phyloP scores from a whole-genome alignment of 1,140 invertebrate species.

The Sitophilus oryzae region DNA sequence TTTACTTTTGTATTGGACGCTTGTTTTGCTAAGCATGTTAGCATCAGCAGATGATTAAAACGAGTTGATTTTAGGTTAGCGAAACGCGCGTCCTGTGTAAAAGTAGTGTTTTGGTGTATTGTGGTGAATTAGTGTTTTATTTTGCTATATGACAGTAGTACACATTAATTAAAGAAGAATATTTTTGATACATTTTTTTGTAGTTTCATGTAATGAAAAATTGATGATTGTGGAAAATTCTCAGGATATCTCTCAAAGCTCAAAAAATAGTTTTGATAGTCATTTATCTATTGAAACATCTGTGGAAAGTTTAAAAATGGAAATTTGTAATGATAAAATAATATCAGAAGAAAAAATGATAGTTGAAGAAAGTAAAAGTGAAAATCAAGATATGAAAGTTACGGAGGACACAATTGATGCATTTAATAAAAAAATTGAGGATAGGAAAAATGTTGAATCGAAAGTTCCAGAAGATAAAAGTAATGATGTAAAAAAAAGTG shows the following conservation, averaged over 20 bases:
- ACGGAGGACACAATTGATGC: not conserved
- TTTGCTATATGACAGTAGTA: too few relatives aligned
- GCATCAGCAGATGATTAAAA: too few relatives aligned
- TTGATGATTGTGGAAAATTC: too few relatives aligned
- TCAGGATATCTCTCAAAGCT: constrained; percentile 53
- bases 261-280: constrained; percentile 53
- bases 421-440: constrained; percentile 10
- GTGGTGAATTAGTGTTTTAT: too few relatives aligned
- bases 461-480: constrained; percentile 42
- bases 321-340: constrained; percentile 32
- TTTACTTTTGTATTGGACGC: too few relatives aligned
- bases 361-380: constrained; percentile 7
- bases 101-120: too few relatives aligned
- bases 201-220: constrained; percentile 49
- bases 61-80: too few relatives aligned
- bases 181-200: constrained; percentile 54
- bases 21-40: too few relatives aligned
- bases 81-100: too few relatives aligned
- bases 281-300: constrained; percentile 53
- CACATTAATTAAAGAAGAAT: too few relatives aligned
- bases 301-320: constrained; percentile 41
- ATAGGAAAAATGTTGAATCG: constrained; percentile 11
- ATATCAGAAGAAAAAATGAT: constrained; percentile 9
- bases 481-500: constrained; percentile 40
- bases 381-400: constrained; percentile 12